Base-by-base conservation (phyloP, 2,888 invertebrate species). In the Trachelus tabidus region DNA sequence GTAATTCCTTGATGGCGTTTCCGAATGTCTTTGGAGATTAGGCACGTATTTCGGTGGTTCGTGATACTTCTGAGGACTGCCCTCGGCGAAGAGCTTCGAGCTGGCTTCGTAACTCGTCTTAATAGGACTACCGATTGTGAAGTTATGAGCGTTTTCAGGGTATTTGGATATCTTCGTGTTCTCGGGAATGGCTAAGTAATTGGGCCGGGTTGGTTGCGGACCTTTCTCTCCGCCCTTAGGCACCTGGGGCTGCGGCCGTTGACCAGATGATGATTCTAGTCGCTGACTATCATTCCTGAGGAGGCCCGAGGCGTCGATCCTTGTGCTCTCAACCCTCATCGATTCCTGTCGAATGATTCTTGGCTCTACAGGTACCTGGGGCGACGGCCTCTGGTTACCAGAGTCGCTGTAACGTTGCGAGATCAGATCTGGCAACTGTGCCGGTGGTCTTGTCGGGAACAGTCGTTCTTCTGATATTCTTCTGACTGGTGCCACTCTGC, bases 401-500 rank as follows among this genome's bases (percentile, higher is more conserved):
- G 88, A 88, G 73, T 89, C 89, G 79, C 87, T 89, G 80, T 91
- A 90, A 34, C 89, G 84, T 73, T 89, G 87, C 1, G 89, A 85
- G 37, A 90, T 86, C 37, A 90, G 83, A 83, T 90, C 88, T 0
- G 91, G 89, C 37, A 91, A 81, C 77, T 89, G 85, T 0, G 89
- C 87, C 0, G 90, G 88, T 33, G 89, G 88, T 82, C 86, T 84
- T n/a, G 78, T 75, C 35, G 82, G 73, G 68, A 84, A 81, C 34
- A 83, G 75, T 75, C 88, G 84, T 4, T 89, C 88, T 15, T 90
- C 91, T 4, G 85, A 82, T 69, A 87, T 81, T 80, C 87, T 83
- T 34, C 92, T 92, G 4, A 87, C 81, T 1, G 86, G 83, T 1
- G 87, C 87, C 9, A 93, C 88, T 81, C 90, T 92, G 11, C 93